Base-by-base conservation (phyloP, 2,113 vertebrate species). In the Balaenoptera acutorostrata region DNA sequence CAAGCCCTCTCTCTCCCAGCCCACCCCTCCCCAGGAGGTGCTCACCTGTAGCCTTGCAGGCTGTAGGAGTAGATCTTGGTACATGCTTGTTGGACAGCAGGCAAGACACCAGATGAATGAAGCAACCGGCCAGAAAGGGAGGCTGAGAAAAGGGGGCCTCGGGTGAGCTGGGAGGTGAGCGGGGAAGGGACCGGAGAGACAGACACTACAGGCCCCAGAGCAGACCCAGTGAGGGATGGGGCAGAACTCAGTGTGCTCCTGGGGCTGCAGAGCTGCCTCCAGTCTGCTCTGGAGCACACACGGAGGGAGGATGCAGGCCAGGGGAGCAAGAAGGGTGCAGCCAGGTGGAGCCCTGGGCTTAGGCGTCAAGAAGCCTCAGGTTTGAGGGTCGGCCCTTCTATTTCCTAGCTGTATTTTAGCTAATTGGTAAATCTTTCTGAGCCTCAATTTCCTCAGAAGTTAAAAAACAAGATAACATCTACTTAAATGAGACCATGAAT, bases 1-100 rank as follows among this genome's bases (percentile, higher is more conserved):
- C 8, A 41, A 63, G 33, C 49, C 77, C 7, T 31, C 57, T 3
- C 68, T 0, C 5, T 2, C 39, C 4, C 1, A 3, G 20, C 31
- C 18, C 18, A 6, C 2, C 3, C 13, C 25, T 1, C 10, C 68
- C 39, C 8, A 2, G 0, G 15, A 36, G 84, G 0, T 78, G 97
- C 98, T 27, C 49, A 99, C 99, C 99, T 99, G 98, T 99, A 98
- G 12, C 99, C 98, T 25, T 99, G 97, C 12, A 99, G 98, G 33
- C 99, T 97, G 98, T 98, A 98, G 4, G 98, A 90, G 14, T 99
- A 99, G 36, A 99, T 97, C 96, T 98, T 99, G 95, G 98, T 97
- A 99, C 99, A 99, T 57, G 98, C 98, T 89, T 99, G 99, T 90
- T 99, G 99, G 6, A 98, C 98, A 17, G 98, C 98, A 0, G 98